Evolutionary conservation across 2,113 vertebrate genomes (phyloP).

Genomic region (Glareola pratincola): DNA sequence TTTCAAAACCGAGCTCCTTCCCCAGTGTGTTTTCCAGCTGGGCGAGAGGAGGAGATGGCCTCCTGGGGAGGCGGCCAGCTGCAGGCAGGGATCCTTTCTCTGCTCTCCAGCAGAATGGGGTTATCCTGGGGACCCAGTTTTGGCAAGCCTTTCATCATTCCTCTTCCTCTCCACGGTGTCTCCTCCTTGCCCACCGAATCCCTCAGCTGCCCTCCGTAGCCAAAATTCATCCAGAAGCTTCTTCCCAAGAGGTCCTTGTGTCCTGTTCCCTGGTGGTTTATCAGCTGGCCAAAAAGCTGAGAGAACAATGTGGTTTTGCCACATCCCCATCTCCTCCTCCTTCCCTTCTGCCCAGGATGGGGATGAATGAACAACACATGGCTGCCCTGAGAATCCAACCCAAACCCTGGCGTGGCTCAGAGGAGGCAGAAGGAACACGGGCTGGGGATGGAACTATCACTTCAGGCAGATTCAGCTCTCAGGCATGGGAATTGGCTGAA

Average conservation of each 20-base stretch:
- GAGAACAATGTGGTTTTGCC: background rate
- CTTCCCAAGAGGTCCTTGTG: background rate
- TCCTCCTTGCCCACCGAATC: rapidly evolving
- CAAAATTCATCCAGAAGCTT: background rate
- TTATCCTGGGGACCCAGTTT: background rate
- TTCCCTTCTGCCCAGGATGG: background rate
- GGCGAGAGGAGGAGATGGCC: background rate
- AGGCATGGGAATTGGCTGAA: background rate
- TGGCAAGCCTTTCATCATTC: background rate
- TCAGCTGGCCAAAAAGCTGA: background rate
- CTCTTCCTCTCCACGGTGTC: background rate
- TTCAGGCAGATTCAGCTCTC: background rate
- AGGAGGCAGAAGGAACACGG: background rate
- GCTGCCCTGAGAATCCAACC: background rate
- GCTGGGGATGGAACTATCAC: background rate
- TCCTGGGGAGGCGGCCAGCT: background rate
- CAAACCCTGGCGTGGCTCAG: background rate
- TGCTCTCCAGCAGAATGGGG: background rate
- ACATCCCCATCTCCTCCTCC: rapidly evolving
- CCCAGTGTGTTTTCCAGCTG: slow-evolving; percentile 13
- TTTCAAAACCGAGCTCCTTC: slow-evolving; percentile 50
- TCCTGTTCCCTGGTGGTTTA: background rate
- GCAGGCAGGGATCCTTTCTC: background rate
- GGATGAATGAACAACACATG: background rate
- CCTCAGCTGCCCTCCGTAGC: background rate